Base-by-base conservation (phyloP, 1,140 invertebrate genomes). In the Sycophaga agraensis region DNA sequence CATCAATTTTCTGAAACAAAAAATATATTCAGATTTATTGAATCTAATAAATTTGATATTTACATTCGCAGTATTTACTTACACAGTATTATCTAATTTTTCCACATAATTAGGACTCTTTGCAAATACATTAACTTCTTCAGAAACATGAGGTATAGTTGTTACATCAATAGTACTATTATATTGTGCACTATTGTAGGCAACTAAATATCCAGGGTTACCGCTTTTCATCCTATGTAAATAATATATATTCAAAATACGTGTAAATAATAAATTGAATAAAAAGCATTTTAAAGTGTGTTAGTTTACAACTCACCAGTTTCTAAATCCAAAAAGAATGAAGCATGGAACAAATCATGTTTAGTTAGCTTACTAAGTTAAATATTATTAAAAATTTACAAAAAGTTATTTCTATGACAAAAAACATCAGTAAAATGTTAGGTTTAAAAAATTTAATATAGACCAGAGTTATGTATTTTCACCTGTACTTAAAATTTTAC, bases 171-270 rank as follows among this genome's bases (percentile, higher is more conserved):
- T 79, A 2, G 53, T 64, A 2, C 75, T 75, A 1, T 65, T 66
- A n/a, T 77, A 43, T 9, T 82, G 70, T 34, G 77, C 81, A 35
- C 85, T 84, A 76, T 89, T 88, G 37, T 85, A 83, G 0, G 84
- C 82, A 1, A 90, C 85, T 50, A 90, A 73, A 70, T 83, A 87
- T 9, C 88, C 88, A 6, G 88, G 88, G 73, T 85, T 87, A 31
- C 89, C 88, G 67, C 84, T 84, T 66, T 87, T 87, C 48, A 88
- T 74, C 77, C 89, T 88, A 57, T 60, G 46, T 51, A 67, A 49
- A 72, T 53, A 26, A 45, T 53, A 45, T 35, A 16, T 43, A 35
- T 28, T 6, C 39, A 35, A 43, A 60, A 59, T 37, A 34, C 53
- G 28, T 53, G 26, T 54, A 42, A 28, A 46, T 28, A 35, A 17